Conservation (phyloP, 1,140 invertebrate genomes). For the Drosophila seguyi region DNA sequence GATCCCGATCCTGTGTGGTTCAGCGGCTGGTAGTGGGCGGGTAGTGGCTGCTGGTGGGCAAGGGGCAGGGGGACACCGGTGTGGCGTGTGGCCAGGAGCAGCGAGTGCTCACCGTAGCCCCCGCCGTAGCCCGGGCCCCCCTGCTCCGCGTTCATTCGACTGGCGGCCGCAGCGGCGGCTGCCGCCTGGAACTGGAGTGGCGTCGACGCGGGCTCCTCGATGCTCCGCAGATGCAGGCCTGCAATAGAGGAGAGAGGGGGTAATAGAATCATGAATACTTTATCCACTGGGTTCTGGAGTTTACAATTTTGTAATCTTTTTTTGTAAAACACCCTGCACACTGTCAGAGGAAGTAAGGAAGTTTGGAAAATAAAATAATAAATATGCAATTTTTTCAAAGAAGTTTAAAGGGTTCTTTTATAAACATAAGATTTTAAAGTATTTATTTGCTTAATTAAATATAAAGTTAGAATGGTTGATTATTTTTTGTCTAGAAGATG, state of each 20-base stretch:
- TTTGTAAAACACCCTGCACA: neutral
- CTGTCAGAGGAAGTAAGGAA: neutral
- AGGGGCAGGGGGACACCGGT: conserved; percentile 86
- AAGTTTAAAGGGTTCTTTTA: neutral
- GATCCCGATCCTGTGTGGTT: conserved; percentile 45
- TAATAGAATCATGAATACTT: conserved; percentile 45
- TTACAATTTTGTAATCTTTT: conserved; percentile 21
- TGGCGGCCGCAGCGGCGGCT: conserved; percentile 19
- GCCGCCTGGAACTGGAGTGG: conserved; percentile 59
- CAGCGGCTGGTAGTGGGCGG: conserved; percentile 69
- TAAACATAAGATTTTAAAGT: no score
- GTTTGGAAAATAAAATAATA: neutral
- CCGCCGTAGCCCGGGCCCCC: conserved; percentile 87
- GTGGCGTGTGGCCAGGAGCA: conserved; percentile 85
- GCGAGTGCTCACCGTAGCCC: conserved; percentile 84
- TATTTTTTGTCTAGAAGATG: no score
- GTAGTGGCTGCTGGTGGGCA: conserved; percentile 75
- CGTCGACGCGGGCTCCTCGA: conserved; percentile 88
- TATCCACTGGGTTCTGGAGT: conserved; percentile 21
- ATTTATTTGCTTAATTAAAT: no score
- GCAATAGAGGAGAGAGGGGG: conserved; percentile 65
- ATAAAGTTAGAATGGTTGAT: no score
- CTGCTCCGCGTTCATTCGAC: conserved; percentile 89
- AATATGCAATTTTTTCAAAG: no score
- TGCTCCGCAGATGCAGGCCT: conserved; percentile 93